Evolutionary conservation across 2,113 vertebrate genomes (phyloP).

Genomic region (Todiramphus chloris): DNA sequence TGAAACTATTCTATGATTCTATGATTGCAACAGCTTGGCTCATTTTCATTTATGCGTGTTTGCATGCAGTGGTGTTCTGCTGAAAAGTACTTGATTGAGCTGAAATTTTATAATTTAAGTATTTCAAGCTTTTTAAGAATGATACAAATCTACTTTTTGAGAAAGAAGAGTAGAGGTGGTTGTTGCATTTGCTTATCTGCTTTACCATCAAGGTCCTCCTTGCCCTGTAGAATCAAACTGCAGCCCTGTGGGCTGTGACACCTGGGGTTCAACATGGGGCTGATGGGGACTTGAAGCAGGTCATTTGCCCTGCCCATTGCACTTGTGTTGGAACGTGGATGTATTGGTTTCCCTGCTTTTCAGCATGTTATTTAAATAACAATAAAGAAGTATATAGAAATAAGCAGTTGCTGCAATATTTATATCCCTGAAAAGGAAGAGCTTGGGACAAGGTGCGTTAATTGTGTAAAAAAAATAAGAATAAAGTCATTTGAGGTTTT

Average conservation of each 20-base stretch:
- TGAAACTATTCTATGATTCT: too few relatives aligned
- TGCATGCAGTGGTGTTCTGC: not conserved
- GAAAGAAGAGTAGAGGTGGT: not conserved
- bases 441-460: not conserved
- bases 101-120: not conserved
- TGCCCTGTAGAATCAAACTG: not conserved
- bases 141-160: not conserved
- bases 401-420: not conserved
- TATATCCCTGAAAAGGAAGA: not conserved
- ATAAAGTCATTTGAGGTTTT: not conserved
- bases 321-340: accelerated
- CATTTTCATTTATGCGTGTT: not conserved
- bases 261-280: not conserved
- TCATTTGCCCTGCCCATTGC: not conserved
- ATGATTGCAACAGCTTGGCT: not conserved
- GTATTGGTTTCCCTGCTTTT: not conserved
- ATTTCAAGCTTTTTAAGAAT: not conserved
- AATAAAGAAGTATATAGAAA: not conserved
- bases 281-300: not conserved
- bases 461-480: not conserved
- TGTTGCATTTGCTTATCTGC: not conserved
- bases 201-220: not conserved
- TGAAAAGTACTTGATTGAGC: not conserved
- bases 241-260: not conserved
- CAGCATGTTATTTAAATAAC: not conserved